Evolutionary conservation across 2,797 vertebrate species (phyloP), one percentile per base, ranked within the genome.

Genomic region (Epinephelus coioides): DNA sequence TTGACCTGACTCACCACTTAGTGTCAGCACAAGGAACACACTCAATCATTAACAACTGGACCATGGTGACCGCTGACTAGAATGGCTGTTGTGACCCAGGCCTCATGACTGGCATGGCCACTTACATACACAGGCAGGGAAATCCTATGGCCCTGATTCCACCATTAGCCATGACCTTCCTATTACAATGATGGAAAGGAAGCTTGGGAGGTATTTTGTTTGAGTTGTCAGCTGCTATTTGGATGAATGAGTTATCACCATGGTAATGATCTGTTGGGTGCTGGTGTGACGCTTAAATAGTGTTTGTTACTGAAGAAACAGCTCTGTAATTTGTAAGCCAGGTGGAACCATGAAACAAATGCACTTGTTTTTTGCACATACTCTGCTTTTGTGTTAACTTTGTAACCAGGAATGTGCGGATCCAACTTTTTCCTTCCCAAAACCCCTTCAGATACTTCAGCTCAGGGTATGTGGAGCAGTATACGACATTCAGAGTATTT

Each of bases 1-100:
- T 95, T 95, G 95, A 95, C 94, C 94, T 86, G 88, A 90, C 91
- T 91, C 93, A 77, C 86, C 91, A 93, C 92, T 94, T 91, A 83
- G 87, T 89, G 89, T 92, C 90, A 89, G 87, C 93, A 75, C 86
- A 85, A 77, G 90, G 85, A 93, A 87, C 93, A 89, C 90, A 87
- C 90, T 91, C 86, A 87, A 77, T 91, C 85, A 92, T 92, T 91
- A 93, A 84, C 91, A 90, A 91, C 82, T 89, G 89, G 93, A 91
- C 92, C 94, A 88, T 92, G 92, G 85, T 88, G 92, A 93, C 93
- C 82, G 61, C 73, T 78, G 78, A 84, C 82, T 82, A 89, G 91
- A 91, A 90, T 89, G 83, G 89, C 84, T 88, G 87, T 78, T 85
- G 83, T 92, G 89, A 93, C 90, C 89, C 70, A 47, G 84, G 85